Evolutionary conservation across 1,140 invertebrate species (phyloP), one percentile per base, ranked within the genome.

Genomic region (Bombus picipes): DNA sequence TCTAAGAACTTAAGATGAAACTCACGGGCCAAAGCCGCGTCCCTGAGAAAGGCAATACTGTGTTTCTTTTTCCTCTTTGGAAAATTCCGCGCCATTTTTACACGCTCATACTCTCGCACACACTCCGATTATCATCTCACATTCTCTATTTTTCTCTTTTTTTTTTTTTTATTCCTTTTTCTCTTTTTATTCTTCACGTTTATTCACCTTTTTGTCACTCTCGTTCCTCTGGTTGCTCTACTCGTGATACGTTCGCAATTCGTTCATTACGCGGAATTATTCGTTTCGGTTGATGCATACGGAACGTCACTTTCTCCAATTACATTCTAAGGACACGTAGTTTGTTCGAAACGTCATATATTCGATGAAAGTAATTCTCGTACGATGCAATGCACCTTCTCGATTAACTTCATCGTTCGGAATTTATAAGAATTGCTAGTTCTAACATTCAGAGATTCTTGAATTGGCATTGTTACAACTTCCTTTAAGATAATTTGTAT

Each of bases 31-130:
- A 87, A 92, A 93, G 89, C 88, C 92, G 88, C 89, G 74, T 71
- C 85, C 72, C 80, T 85, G 86, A 92, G 92, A 91, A 95, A 95
- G 94, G 94, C 94, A 94, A 95, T 94, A 92, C 94, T 94, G 94
- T 94, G 94, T 94, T 92, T 89, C 76, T 71, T 85, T 85, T 71
- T n/a, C 68, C 34, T 34, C 28, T 43, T 66, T 65, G 81, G 79
- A 75, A 86, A 89, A 87, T 82, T 87, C 87, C 76, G 87, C 74
- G 66, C 80, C 43, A 86, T 88, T 80, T 62, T 85, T n/a, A 37
- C 59, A 73, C 37, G 75, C 86, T 88, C 82, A 72, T 62, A 37
- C 34, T 65, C 32, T 37, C 72, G 32, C 74, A 83, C 39, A 18
- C 39, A 10, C 39, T 12, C 39, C 28, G 32, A 13, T 22, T 39